Base-by-base conservation (phyloP, 1,140 invertebrate species). In the Aricia agestis region DNA sequence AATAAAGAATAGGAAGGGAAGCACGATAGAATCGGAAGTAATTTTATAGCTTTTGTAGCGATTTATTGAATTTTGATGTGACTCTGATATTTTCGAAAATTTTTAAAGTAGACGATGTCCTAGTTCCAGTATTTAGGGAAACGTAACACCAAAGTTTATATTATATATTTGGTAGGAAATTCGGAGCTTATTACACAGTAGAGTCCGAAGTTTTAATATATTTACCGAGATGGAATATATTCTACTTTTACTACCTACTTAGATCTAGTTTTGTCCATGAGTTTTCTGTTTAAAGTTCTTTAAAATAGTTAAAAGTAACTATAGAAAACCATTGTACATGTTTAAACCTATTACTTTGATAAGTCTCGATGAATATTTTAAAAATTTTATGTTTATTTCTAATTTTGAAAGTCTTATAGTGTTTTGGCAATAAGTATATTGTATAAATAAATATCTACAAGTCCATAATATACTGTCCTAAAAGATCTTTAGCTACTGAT, bases 101-200 rank as follows among this genome's bases (percentile, higher is more conserved):
- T 76, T 89, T 82, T 80, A 25, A 25, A 25, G 25, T 25, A 25
- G 82, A 68, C 66, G 70, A 66, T 68, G 79, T 77, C 75, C 75
- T 82, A 83, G 83, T 86, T 82, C 85, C 85, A 83, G 78, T 91
- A 91, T 85, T 78, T 91, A 91, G 83, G 78, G 78, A 85, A 84
- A 80, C 71, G 80, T 78, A 78, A 89, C 87, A 89, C 87, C 87
- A 89, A 89, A 86, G 83, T 88, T 87, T 82, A 84, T 85, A 81
- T 81, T 77, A 78, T 76, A 79, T 78, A 79, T 75, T 76, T 82
- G 84, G 78, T 52, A 52, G 75, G 73, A 81, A 82, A 79, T 82
- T 85, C 78, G 83, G 87, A 90, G 87, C 87, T 89, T 89, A 87
- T 84, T 80, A 81, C 57, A 72, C 69, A 74, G 72, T 81, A 78